phyloP scores from a whole-genome alignment of 1,140 invertebrate genomes.

The Bombus cullumanus region DNA sequence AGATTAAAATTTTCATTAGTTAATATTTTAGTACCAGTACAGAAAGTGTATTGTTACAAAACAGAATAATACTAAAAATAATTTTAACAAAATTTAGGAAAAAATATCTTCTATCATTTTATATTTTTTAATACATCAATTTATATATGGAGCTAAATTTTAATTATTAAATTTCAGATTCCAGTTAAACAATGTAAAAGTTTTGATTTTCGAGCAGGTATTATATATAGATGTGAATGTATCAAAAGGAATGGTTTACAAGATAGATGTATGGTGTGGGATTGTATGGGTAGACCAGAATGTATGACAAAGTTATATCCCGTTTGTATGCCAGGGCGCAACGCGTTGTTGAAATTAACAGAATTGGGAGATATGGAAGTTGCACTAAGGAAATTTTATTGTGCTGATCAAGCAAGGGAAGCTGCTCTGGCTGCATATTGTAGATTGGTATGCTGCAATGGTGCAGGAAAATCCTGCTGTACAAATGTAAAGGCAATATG shows the following conservation, averaged over 20 bases:
- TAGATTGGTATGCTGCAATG: constrained; percentile 63
- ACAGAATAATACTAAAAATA: background rate
- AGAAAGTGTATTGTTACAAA: background rate
- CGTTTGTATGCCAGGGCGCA: constrained; percentile 85
- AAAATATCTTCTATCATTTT: background rate
- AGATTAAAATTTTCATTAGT: background rate
- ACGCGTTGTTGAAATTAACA: constrained; percentile 75
- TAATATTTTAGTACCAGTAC: background rate
- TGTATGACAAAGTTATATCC: constrained; percentile 87
- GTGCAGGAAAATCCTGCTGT: constrained; percentile 4
- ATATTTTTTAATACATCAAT: background rate
- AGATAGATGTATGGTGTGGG: constrained; percentile 87
- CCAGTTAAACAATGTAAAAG: constrained; percentile 82
- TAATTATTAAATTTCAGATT: constrained; percentile 51
- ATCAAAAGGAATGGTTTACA: constrained; percentile 90
- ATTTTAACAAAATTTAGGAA: background rate
- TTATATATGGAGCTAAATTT: background rate
- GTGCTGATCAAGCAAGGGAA: constrained; percentile 70
- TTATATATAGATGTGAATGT: constrained; percentile 88
- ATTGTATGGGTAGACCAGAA: constrained; percentile 87
- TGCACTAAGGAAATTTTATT: constrained; percentile 73
- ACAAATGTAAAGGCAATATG: background rate
- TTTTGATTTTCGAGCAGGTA: constrained; percentile 86
- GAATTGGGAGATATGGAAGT: constrained; percentile 73
- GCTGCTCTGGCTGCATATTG: constrained; percentile 73